Conservation (phyloP, 2,888 invertebrate genomes). For the Tachina grossa region DNA sequence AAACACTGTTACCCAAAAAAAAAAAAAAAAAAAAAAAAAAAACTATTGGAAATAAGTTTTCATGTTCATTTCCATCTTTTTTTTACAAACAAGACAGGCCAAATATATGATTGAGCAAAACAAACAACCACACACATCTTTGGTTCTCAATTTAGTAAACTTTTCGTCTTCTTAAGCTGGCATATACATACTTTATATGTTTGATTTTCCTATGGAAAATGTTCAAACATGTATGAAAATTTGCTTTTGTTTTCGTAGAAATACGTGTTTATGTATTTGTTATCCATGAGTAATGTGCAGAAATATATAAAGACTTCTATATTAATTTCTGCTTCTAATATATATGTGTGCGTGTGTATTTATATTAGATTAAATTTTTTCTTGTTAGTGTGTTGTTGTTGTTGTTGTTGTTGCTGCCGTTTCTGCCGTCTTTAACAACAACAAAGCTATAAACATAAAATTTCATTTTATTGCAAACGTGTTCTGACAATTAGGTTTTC, state of each 20-base stretch:
- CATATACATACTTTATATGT: conserved; percentile 1
- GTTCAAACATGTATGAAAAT: conserved; percentile 22
- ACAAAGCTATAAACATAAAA: conserved; percentile 70
- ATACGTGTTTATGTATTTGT: conserved; percentile 70
- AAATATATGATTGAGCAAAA: not conserved
- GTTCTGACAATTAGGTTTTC: conserved; percentile 47
- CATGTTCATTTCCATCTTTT: not conserved
- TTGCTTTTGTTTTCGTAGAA: conserved; percentile 49
- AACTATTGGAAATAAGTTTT: conserved; percentile 48
- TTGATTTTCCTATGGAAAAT: conserved; percentile 4
- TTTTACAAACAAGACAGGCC: not conserved
- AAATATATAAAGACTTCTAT: conserved; percentile 19
- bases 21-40: too few species aligned
- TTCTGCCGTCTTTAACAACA: conserved; percentile 8
- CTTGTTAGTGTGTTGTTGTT: too few species aligned
- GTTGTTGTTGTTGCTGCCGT: too few species aligned
- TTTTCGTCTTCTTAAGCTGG: conserved; percentile 11
- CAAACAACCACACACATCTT: conserved; percentile 6
- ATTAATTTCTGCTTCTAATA: conserved; percentile 19
- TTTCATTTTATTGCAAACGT: conserved; percentile 70
- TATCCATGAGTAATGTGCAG: conserved; percentile 64
- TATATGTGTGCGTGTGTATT: not conserved
- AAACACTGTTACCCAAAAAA: conserved; percentile 44
- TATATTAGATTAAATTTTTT: conserved; percentile 6
- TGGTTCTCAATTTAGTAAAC: conserved; percentile 37